Percentiles rank a stretch among this genome's conserved stretches.
Evolutionary conservation across 2,113 vertebrate species (phyloP).

Genomic region (Falcunculus frontatus): DNA sequence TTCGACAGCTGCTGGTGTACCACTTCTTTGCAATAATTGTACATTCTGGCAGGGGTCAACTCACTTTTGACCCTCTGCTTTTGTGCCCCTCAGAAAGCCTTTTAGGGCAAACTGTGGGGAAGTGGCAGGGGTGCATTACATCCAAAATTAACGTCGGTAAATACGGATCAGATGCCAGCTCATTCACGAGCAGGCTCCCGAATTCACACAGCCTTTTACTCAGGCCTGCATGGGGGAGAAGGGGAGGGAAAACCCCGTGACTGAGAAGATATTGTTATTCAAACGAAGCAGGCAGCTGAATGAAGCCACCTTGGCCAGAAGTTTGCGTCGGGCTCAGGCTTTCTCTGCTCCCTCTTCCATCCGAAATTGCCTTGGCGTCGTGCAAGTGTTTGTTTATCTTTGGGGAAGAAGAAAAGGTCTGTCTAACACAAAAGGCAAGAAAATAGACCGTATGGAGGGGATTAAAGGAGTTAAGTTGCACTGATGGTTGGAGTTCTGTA

Average conservation of each 20-base stretch:
- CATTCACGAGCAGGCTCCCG: slow-evolving; percentile 56
- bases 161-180: slow-evolving; percentile 75
- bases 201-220: slow-evolving; percentile 70
- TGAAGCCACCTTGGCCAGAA: slow-evolving; percentile 28
- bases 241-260: not conserved
- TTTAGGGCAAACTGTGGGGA: slow-evolving; percentile 72
- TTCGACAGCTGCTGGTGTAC: slow-evolving; percentile 79
- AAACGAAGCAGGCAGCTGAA: slow-evolving; percentile 59
- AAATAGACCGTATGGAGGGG: slow-evolving; percentile 12
- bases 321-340: not conserved
- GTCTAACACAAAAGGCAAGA: slow-evolving; percentile 13
- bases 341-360: not conserved
- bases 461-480: slow-evolving; percentile 30
- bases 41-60: slow-evolving; percentile 81
- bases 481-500: not conserved
- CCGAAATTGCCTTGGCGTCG: not conserved
- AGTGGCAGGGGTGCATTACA: slow-evolving; percentile 74
- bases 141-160: slow-evolving; percentile 68
- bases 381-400: not conserved
- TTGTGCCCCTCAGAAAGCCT: slow-evolving; percentile 70
- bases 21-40: slow-evolving; percentile 75
- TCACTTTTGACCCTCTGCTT: slow-evolving; percentile 81
- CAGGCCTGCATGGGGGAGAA: not conserved
- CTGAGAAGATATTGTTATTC: slow-evolving; percentile 58
- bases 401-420: not conserved